phyloP scores from a whole-genome alignment of 2,888 invertebrate genomes.

The Spodoptera littoralis region DNA sequence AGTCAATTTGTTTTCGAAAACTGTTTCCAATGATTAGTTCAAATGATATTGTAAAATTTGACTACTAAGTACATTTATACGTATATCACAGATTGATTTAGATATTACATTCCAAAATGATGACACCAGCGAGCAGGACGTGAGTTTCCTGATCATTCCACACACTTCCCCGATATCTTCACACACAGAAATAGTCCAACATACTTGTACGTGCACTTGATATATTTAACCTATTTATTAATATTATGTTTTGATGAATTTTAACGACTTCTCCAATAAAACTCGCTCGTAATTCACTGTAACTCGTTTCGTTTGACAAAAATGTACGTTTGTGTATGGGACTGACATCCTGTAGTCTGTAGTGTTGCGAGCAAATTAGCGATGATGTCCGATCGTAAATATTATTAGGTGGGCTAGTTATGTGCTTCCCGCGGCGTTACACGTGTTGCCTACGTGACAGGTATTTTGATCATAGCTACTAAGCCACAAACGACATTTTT shows the following conservation, averaged over 20 bases:
- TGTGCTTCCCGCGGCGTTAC: slow-evolving; percentile 3
- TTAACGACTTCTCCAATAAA: slow-evolving; percentile 51
- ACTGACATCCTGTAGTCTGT: slow-evolving; percentile 45
- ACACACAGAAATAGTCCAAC: slow-evolving; percentile 20
- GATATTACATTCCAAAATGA: background rate
- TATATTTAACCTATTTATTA: slow-evolving; percentile 42
- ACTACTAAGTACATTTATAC: no score
- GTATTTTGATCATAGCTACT: background rate
- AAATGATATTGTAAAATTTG: no score
- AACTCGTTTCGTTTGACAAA: slow-evolving; percentile 52
- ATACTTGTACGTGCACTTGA: slow-evolving; percentile 31
- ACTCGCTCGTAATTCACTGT: slow-evolving; percentile 45
- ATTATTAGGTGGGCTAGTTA: slow-evolving; percentile 34
- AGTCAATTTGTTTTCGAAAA: no score
- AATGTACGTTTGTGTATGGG: slow-evolving; percentile 29
- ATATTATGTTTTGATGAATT: slow-evolving; percentile 46
- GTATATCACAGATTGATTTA: no score
- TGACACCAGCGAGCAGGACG: background rate
- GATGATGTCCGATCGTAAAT: slow-evolving; percentile 43
- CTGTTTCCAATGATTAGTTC: no score
- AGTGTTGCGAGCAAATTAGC: slow-evolving; percentile 48
- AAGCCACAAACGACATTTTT: background rate
- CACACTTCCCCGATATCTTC: slow-evolving; percentile 9
- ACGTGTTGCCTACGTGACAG: background rate
- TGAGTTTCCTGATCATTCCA: slow-evolving; percentile 15